Base-by-base conservation (phyloP, 2,113 vertebrate species). In the Manacus vitellinus region DNA sequence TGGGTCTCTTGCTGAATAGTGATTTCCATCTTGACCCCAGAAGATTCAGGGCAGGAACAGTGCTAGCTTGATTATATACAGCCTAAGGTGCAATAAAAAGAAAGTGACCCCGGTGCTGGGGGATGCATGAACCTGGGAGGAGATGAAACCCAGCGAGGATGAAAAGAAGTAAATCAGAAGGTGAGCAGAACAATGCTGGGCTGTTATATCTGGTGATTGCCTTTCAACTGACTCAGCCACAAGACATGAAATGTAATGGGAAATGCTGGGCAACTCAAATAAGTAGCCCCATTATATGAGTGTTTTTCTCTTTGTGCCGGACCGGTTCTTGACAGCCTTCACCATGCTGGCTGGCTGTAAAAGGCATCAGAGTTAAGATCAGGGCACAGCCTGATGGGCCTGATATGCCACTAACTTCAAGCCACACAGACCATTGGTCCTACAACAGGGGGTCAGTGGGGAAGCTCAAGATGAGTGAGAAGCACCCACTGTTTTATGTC, bases 91-190 rank as follows among this genome's bases (percentile, higher is more conserved):
- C 58, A 91, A 85, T 89, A 85, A 94, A 95, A 94, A 92, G 96
- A 82, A 87, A 94, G 65, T 31, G 75, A 94, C 95, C 96, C 88
- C 66, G 13, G 72, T 96, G 86, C 88, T 94, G 62, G 86, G 66
- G 46, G 55, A 89, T 65, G 51, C 61, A 24, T 88, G 91, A 95
- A 95, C 95, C 79, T 66, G 80, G 91, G 95, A 96, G 82, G 94
- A 97, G 93, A 96, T 85, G 71, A 95, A 96, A 97, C 77, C 79
- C 84, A 63, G 76, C 0, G 0, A 94, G 74, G 88, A 97, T 95
- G 73, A 96, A 97, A 97, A 90, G 84, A 87, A 95, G 86, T 94
- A 97, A 96, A 97, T 97, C 90, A 96, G 95, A 97, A 92, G 93
- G 94, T 94, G 93, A 96, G 82, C 76, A 95, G 97, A 97, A 96